These are phyloP conservation scores for Plutomurus gul DNA, from an alignment of 1,140 invertebrate species.

Conservation along the genomic window DNA sequence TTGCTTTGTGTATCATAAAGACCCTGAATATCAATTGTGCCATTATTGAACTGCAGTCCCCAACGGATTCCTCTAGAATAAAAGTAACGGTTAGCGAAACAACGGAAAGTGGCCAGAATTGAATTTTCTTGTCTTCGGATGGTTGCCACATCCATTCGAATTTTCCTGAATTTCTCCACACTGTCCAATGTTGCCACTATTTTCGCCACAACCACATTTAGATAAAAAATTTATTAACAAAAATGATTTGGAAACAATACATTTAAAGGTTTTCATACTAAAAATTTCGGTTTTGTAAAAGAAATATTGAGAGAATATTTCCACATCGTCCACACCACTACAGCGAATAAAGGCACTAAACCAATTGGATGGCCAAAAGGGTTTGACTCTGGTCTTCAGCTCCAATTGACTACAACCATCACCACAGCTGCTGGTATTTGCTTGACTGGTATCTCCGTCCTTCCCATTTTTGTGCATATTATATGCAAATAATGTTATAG, in stretches of 20 bases:
- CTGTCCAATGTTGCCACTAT: constrained; percentile 26
- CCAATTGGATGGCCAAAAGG: constrained; percentile 34
- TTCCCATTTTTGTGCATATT: constrained; percentile 1
- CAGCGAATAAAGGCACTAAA: constrained; percentile 34
- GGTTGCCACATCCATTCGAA: constrained; percentile 20
- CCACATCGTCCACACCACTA: constrained; percentile 22
- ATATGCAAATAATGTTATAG: not conserved
- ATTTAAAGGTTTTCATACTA: not conserved
- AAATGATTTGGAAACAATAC: not conserved
- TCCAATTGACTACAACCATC: constrained; percentile 24
- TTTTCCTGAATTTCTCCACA: constrained; percentile 22
- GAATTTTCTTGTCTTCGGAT: constrained; percentile 18
- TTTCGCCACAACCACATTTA: no score
- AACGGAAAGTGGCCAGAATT: constrained; percentile 25
- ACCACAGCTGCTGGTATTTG: not conserved
- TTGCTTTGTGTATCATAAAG: not conserved
- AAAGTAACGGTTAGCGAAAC: constrained; percentile 40
- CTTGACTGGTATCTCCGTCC: constrained; percentile 29
- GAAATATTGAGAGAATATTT: constrained; percentile 38
- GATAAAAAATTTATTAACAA: not conserved
- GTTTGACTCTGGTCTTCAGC: not conserved
- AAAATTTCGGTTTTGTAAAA: constrained; percentile 12
- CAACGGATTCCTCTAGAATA: constrained; percentile 36
- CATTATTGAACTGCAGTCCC: constrained; percentile 33
- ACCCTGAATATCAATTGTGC: constrained; percentile 34